A percentile compares a stretch with the other conserved stretches of the same genome.
phyloP scores from a whole-genome alignment of 92 coral and sea anemone genomes.

The Umimayanthus kanabou region DNA sequence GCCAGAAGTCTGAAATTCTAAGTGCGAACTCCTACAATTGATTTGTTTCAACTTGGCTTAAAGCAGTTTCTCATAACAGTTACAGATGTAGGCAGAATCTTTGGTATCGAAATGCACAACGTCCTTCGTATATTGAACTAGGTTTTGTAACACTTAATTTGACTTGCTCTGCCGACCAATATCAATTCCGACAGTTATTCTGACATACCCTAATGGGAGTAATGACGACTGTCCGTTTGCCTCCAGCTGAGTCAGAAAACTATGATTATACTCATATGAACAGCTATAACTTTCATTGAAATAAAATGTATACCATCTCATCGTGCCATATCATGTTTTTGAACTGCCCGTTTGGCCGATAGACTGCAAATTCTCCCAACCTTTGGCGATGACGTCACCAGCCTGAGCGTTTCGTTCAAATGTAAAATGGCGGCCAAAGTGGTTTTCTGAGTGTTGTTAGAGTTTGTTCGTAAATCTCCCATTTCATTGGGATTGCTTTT shows the following conservation, averaged over 20 bases:
- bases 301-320: neutral
- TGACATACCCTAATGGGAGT: neutral
- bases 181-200: neutral
- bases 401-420: conserved; percentile 51
- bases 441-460: conserved; percentile 24
- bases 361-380: conserved; percentile 59
- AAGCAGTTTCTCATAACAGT: too few relatives aligned
- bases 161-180: neutral
- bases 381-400: conserved; percentile 70
- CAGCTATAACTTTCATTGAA: neutral
- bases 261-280: neutral
- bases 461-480: conserved; percentile 8
- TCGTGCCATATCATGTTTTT: neutral
- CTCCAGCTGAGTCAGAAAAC: neutral
- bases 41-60: too few relatives aligned
- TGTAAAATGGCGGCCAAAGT: conserved; percentile 89
- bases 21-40: too few relatives aligned
- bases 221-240: neutral
- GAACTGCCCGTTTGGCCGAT: conserved; percentile 23
- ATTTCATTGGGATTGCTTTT: neutral
- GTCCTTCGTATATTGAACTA: too few relatives aligned
- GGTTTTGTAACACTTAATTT: too few relatives aligned
- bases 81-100: too few relatives aligned
- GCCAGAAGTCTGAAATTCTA: too few relatives aligned
- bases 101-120: too few relatives aligned